Evolutionary conservation across 2,113 vertebrate species (phyloP).

Genomic region (Myotis lucifugus): DNA sequence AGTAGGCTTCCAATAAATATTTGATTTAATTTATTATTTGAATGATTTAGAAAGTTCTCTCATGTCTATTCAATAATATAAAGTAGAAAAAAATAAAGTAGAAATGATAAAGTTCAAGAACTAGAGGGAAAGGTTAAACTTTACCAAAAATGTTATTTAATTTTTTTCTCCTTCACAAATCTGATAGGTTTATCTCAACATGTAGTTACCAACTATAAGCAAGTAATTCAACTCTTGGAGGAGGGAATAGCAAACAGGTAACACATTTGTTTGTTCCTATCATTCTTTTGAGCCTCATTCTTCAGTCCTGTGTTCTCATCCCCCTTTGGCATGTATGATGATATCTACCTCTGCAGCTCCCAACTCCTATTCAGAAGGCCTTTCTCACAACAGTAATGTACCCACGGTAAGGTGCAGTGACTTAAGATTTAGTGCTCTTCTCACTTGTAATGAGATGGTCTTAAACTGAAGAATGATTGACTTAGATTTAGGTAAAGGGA

Average conservation of each 20-base stretch:
- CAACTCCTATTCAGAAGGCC: not conserved
- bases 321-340: not conserved
- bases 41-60: conserved; percentile 6
- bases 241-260: conserved; percentile 96
- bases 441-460: not conserved
- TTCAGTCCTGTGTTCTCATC: not conserved
- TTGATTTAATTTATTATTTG: conserved; percentile 41
- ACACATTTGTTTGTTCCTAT: conserved; percentile 59
- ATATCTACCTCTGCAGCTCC: not conserved
- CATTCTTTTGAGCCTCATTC: not conserved
- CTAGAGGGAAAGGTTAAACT: conserved; percentile 12
- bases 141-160: conserved; percentile 33
- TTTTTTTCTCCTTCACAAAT: conserved; percentile 67
- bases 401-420: not conserved
- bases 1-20: conserved; percentile 6
- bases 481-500: conserved; percentile 45
- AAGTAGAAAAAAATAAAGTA: conserved; percentile 31
- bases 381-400: conserved; percentile 29
- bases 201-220: conserved; percentile 93
- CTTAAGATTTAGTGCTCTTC: conserved; percentile 32
- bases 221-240: conserved; percentile 94
- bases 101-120: conserved; percentile 42
- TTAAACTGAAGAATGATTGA: not conserved
- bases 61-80: conserved; percentile 18
- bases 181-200: conserved; percentile 94